Conservation (phyloP, 2,113 vertebrate genomes). For the Ailurus styani region DNA sequence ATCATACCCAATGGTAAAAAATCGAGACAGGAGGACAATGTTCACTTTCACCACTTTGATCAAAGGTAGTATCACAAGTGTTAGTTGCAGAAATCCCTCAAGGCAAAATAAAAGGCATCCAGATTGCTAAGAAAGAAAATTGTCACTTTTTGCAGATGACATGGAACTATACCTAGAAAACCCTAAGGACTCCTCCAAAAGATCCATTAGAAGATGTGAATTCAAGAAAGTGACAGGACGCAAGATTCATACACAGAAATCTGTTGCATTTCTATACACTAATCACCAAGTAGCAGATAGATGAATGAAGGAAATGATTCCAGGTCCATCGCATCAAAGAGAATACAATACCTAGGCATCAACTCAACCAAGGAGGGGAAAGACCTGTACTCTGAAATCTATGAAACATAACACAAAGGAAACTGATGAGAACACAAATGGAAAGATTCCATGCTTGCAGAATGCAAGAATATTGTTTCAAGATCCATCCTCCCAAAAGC, state of each 20-base stretch:
- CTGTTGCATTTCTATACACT: not conserved
- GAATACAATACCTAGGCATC: not conserved
- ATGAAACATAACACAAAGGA: not conserved
- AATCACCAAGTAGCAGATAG: not conserved
- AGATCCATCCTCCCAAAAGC: not conserved
- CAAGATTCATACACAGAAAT: not conserved
- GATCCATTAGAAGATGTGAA: not conserved
- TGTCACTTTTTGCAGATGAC: not conserved
- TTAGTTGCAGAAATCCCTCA: not conserved
- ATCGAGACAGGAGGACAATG: not conserved
- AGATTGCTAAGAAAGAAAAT: not conserved
- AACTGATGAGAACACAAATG: not conserved
- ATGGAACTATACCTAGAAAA: not conserved
- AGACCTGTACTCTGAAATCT: not conserved
- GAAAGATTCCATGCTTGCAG: not conserved
- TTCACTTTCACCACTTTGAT: not conserved
- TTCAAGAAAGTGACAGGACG: not conserved
- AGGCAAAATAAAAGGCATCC: not conserved
- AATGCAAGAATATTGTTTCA: not conserved
- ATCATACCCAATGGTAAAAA: not conserved
- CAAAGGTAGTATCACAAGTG: not conserved
- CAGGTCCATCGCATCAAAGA: not conserved
- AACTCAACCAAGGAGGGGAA: not conserved
- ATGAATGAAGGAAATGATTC: not conserved
- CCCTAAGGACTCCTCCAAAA: not conserved